Evolutionary conservation across 2,113 vertebrate genomes (phyloP).

Genomic region (Manacus vitellinus): DNA sequence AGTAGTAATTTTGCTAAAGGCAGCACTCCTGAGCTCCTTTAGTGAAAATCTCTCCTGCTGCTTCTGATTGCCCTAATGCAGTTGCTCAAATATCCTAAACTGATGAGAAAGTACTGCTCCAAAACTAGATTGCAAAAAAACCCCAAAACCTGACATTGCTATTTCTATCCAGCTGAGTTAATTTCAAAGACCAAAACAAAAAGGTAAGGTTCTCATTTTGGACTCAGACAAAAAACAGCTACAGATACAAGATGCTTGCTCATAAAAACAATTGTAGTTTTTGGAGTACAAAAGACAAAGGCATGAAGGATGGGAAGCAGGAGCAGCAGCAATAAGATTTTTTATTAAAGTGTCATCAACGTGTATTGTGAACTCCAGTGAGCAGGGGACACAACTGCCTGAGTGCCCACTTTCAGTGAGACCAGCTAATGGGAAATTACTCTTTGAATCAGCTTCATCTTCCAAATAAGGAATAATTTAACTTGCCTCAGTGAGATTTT

Average conservation of each 20-base stretch:
- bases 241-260: not conserved
- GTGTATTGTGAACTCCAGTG: not conserved
- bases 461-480: not conserved
- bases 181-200: not conserved
- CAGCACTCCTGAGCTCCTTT: not conserved
- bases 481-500: not conserved
- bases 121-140: not conserved
- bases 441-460: not conserved
- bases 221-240: not conserved
- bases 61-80: not conserved
- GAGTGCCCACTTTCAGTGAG: not conserved
- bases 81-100: not conserved
- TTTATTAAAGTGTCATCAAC: not conserved
- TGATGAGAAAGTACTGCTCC: not conserved
- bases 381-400: not conserved
- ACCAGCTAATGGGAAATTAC: not conserved
- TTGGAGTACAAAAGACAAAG: not conserved
- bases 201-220: not conserved
- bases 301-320: not conserved
- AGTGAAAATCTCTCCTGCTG: not conserved
- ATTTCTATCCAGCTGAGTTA: not conserved
- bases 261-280: not conserved
- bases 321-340: not conserved
- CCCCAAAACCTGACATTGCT: not conserved
- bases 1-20: not conserved